phyloP scores from a whole-genome alignment of 2,797 vertebrate genomes.

The Alcedo atthis region DNA sequence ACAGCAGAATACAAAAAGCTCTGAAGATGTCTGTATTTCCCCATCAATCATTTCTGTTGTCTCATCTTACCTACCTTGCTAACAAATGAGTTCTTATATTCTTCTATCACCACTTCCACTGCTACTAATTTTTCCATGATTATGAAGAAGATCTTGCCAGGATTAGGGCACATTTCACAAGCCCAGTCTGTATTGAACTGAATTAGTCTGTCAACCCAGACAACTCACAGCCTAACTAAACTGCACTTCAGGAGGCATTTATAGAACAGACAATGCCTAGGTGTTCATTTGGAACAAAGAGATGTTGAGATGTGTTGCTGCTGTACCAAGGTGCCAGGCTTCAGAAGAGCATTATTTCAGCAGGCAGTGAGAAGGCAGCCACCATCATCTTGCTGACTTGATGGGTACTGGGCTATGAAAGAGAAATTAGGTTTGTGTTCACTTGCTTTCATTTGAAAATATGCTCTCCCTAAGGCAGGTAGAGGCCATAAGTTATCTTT shows the following conservation, averaged over 20 bases:
- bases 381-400: not conserved
- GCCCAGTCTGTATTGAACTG: not conserved
- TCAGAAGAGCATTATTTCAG: not conserved
- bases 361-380: not conserved
- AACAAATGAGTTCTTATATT: not conserved
- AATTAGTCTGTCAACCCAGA: not conserved
- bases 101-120: not conserved
- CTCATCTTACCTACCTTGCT: not conserved
- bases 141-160: not conserved
- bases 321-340: not conserved
- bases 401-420: not conserved
- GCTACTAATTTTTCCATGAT: not conserved
- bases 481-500: not conserved
- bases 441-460: not conserved
- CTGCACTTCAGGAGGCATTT: not conserved
- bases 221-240: not conserved
- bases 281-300: not conserved
- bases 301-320: not conserved
- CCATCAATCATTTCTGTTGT: not conserved
- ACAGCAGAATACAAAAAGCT: not conserved
- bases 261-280: not conserved
- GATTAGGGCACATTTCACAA: not conserved
- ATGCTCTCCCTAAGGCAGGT: not conserved
- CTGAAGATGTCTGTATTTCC: not conserved
- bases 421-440: not conserved